Conservation (phyloP, 2,113 vertebrate species). For the Prochilodus magdalenae region DNA sequence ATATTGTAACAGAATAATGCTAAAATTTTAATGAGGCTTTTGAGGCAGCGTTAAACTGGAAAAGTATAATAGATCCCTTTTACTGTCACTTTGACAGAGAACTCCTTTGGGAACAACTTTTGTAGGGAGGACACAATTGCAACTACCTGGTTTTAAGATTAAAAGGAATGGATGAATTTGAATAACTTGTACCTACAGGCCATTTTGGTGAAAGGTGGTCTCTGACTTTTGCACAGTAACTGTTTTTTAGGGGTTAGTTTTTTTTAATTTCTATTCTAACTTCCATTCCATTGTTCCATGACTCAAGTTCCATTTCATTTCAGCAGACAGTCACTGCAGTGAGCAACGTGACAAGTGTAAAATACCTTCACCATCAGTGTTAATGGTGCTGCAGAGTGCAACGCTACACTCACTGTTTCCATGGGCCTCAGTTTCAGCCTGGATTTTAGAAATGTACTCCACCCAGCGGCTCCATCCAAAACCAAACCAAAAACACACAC, state of each 20-base stretch:
- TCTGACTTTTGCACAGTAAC: too few species aligned
- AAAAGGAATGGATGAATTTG: too few species aligned
- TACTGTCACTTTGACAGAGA: too few species aligned
- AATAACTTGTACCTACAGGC: too few species aligned
- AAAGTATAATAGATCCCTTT: too few species aligned
- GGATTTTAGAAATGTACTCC: constrained; percentile 44
- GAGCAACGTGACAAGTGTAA: constrained; percentile 11
- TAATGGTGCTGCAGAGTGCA: constrained; percentile 7
- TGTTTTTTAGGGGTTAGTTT: too few species aligned
- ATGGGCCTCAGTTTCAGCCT: constrained; percentile 10
- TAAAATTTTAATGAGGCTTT: too few species aligned
- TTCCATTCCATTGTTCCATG: not conserved
- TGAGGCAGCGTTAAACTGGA: too few species aligned
- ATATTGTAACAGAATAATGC: too few species aligned
- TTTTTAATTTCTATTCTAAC: not conserved
- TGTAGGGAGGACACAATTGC: too few species aligned
- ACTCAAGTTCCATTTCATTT: not conserved
- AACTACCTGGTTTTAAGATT: too few species aligned
- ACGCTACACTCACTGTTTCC: constrained; percentile 51
- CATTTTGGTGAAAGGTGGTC: not conserved
- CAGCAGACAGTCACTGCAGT: not conserved
- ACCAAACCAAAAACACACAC: constrained; percentile 14
- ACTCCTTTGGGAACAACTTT: too few species aligned
- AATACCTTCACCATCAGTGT: not conserved
- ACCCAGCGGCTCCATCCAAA: constrained; percentile 44